Evolutionary conservation across 1,140 invertebrate genomes (phyloP).

Genomic region (Lineus longissimus): DNA sequence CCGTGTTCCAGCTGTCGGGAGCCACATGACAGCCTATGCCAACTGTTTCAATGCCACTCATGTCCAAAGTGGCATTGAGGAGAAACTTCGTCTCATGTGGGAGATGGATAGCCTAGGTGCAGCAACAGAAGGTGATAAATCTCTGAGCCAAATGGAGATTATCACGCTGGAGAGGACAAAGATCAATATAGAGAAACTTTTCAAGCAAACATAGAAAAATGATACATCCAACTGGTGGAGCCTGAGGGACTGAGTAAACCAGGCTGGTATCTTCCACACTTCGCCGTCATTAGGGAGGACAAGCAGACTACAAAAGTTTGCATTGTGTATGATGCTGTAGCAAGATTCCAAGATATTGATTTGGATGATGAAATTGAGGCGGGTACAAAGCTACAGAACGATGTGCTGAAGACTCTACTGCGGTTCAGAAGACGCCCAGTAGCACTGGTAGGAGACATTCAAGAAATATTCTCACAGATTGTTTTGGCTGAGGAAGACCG

Average conservation of each 20-base stretch:
- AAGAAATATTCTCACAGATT: constrained; percentile 21
- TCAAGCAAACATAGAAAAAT: constrained; percentile 1
- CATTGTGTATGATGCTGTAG: constrained; percentile 21
- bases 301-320: constrained; percentile 20
- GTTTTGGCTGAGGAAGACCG: constrained; percentile 7
- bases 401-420: constrained; percentile 22
- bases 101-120: neutral
- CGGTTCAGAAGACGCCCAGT: constrained; percentile 24
- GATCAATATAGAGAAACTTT: neutral
- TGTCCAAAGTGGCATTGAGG: neutral
- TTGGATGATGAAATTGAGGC: constrained; percentile 21
- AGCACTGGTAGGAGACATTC: constrained; percentile 19
- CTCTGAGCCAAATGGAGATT: neutral
- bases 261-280: constrained; percentile 19
- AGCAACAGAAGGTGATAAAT: no score
- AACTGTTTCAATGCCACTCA: neutral
- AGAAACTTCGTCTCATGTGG: neutral
- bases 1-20: no score
- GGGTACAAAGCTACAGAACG: constrained; percentile 47
- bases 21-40: neutral
- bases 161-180: neutral
- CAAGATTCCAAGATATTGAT: constrained; percentile 2
- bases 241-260: neutral
- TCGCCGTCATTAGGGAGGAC: constrained; percentile 11
- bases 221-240: neutral